A percentile compares a stretch with the other conserved stretches of the same genome.
These are phyloP conservation scores for Gortyna flavago DNA, from an alignment of 2,888 invertebrate species.

Conservation along the genomic window DNA sequence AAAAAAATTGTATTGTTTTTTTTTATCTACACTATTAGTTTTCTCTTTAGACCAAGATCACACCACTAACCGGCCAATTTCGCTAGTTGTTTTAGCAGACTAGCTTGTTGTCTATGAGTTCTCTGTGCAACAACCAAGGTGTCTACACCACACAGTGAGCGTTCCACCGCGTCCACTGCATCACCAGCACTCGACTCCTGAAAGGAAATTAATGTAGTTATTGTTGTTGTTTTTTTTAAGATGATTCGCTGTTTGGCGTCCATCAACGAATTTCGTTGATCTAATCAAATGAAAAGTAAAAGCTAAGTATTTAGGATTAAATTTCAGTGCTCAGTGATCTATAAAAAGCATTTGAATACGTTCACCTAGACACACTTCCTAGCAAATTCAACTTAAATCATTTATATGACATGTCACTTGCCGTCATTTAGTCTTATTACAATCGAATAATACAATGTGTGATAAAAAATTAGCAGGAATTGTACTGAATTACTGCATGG, in stretches of 20 bases:
- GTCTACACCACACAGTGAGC: conserved; percentile 52
- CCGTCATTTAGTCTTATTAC: background rate
- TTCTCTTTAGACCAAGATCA: background rate
- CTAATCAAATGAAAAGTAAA: background rate
- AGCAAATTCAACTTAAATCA: background rate
- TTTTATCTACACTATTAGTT: background rate
- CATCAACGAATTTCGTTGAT: background rate
- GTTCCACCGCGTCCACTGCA: conserved; percentile 54
- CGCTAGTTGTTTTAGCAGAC: conserved; percentile 61
- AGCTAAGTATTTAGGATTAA: too few relatives aligned
- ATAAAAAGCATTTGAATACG: background rate
- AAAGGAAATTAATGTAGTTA: background rate
- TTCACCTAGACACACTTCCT: background rate
- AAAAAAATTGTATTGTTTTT: too few relatives aligned
- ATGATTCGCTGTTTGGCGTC: background rate
- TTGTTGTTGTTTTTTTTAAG: background rate
- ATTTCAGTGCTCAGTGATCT: background rate
- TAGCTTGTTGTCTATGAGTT: conserved; percentile 3
- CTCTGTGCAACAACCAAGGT: conserved; percentile 41
- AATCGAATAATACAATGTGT: background rate
- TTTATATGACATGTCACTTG: background rate
- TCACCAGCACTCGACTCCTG: conserved; percentile 20
- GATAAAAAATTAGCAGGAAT: background rate
- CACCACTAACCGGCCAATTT: conserved; percentile 57
- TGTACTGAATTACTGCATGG: background rate